Base-by-base conservation (phyloP, 2,113 vertebrate genomes). In the Terrapene triunguis region DNA sequence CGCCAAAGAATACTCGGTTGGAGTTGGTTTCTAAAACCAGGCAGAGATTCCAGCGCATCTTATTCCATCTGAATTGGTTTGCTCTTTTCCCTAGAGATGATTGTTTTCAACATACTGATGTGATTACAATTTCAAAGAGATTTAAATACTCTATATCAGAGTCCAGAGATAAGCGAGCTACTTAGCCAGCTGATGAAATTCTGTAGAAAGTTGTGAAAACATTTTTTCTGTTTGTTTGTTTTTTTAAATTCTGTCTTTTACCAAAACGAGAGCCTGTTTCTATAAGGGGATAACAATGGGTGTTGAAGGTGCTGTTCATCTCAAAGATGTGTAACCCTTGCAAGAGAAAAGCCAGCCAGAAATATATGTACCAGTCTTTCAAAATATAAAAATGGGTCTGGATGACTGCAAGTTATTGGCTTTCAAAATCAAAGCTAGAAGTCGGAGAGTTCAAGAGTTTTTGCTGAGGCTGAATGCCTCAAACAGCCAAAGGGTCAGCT, bases 21-120 rank as follows among this genome's bases (percentile, higher is more conserved):
- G 57, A 54, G 91, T 83, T 95, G 82, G 21, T 35, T 90, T 87
- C 76, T 81, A 29, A 82, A 94, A 90, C 4, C 19, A 19, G 89
- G 42, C 80, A 93, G 80, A 80, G 95, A 44, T 76, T 59, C 3
- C 42, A 55, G 51, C 13, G 38, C 19, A 69, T 82, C 59, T 54
- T 80, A 3, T 89, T 96, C 65, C 57, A 90, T 59, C 50, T 3
- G 17, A 2, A 6, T 2, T n/a, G 42, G 32, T 1, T 32, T 90
- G 79, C 72, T 24, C 62, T 89, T 81, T 25, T 92, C 8, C 79
- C 27, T 84, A 2, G 0, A 17, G 83, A 55, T 74, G 51, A 5
- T 53, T 87, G 10, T 32, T 95, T 24, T 62, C 57, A 62, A 27
- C 69, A 82, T 9, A 53, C 42, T 81, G n/a, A 12, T 90, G 53